These are phyloP conservation scores for Fregata magnificens DNA, from an alignment of 2,113 vertebrate species.

Conservation along the genomic window DNA sequence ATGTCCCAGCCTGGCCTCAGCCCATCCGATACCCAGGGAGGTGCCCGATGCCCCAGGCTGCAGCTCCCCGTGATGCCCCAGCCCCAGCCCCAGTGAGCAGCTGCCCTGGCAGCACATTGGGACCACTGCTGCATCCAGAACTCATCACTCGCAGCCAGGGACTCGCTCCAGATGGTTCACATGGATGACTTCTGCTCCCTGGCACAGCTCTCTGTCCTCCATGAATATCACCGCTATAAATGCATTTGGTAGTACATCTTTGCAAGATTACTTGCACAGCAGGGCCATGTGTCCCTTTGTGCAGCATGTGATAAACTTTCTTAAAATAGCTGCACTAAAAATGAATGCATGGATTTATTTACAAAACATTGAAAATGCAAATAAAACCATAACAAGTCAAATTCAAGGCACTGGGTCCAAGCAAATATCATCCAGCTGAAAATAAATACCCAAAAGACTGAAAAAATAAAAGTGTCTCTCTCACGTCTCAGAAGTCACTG, in stretches of 20 bases:
- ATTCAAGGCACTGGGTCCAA: background rate
- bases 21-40: background rate
- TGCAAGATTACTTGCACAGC: background rate
- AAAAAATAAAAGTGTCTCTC: background rate
- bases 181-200: background rate
- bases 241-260: background rate
- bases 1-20: background rate
- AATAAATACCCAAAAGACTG: background rate
- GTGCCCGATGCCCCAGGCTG: background rate
- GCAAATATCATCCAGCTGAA: background rate
- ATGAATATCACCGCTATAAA: background rate
- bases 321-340: background rate
- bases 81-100: rapidly evolving
- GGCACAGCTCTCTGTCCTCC: background rate
- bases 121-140: background rate
- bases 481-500: background rate
- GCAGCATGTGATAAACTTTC: background rate
- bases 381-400: background rate
- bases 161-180: background rate
- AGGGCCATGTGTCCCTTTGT: background rate
- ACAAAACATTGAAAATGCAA: background rate
- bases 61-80: rapidly evolving
- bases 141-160: background rate
- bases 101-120: background rate
- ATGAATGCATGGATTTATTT: background rate